A percentile compares a stretch with the other conserved stretches of the same genome.
Conservation (phyloP, 2,113 vertebrate genomes). For the Orthonyx spaldingii region DNA sequence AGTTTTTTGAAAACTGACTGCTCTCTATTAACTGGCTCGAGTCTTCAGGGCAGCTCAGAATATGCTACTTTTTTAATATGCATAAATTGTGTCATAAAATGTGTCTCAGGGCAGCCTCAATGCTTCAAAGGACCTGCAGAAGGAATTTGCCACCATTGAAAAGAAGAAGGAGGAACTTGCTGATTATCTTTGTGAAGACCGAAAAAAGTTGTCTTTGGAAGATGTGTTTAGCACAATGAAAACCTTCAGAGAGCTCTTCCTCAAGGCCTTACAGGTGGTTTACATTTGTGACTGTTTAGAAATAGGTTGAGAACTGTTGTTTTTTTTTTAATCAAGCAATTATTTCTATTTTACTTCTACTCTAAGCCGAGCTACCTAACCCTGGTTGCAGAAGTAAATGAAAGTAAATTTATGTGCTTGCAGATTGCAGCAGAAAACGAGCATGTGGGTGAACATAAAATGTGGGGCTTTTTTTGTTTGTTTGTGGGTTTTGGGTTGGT, state of each 20-base stretch:
- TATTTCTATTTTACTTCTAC: not conserved
- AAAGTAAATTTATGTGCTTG: not conserved
- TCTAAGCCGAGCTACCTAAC: not conserved
- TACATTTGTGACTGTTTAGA: not conserved
- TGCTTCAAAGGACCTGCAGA: slow-evolving; percentile 66
- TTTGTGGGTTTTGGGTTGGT: not conserved
- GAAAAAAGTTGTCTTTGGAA: slow-evolving; percentile 79
- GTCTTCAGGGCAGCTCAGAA: not conserved
- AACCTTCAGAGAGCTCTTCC: slow-evolving; percentile 83
- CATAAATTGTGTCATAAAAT: not conserved
- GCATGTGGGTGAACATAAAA: not conserved
- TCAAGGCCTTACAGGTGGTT: slow-evolving; percentile 87
- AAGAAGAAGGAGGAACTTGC: slow-evolving; percentile 80
- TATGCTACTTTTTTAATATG: not conserved
- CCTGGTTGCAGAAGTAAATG: not conserved
- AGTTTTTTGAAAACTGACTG: not conserved
- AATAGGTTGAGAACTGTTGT: not conserved
- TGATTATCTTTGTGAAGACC: slow-evolving; percentile 87
- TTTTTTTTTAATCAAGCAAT: not conserved
- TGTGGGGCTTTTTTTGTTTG: not conserved
- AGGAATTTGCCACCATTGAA: slow-evolving; percentile 71
- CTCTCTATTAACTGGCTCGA: not conserved
- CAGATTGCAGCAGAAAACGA: not conserved
- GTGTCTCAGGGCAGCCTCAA: slow-evolving; percentile 71
- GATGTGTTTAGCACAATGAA: slow-evolving; percentile 85